A percentile compares a stretch with the other conserved stretches of the same genome.
Conservation (phyloP, 2,888 invertebrate species). For the Oxytorus armatus region DNA sequence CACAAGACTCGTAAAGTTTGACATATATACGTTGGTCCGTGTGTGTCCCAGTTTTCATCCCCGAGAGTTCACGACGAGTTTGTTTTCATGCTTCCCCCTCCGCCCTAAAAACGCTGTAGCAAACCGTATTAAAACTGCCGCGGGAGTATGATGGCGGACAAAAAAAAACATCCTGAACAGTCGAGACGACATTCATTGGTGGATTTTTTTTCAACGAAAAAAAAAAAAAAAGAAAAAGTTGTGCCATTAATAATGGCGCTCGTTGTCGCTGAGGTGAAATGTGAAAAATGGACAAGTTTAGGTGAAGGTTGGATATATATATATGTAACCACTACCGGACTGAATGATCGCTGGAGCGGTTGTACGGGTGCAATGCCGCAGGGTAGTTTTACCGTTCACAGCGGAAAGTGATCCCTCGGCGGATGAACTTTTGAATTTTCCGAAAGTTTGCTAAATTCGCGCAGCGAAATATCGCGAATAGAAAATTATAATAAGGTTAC, state of each 20-base stretch:
- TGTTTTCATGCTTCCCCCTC: conserved; percentile 40
- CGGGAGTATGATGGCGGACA: conserved; percentile 15
- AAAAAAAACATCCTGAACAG: conserved; percentile 48
- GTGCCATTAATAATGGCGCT: conserved; percentile 63
- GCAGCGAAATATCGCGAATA: conserved; percentile 1
- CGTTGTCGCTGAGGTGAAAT: conserved; percentile 49
- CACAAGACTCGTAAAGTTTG: conserved; percentile 64
- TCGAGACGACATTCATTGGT: conserved; percentile 65
- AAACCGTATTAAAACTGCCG: conserved; percentile 30
- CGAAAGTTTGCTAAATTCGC: conserved; percentile 1
- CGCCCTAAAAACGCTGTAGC: neutral
- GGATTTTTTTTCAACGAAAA: conserved; percentile 31
- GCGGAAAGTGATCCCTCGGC: conserved; percentile 12
- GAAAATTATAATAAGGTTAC: neutral
- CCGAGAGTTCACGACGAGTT: conserved; percentile 41
- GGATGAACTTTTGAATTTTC: conserved; percentile 19
- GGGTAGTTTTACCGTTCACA: conserved; percentile 29
- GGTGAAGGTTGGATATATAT: conserved; percentile 15
- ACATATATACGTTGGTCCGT: conserved; percentile 23
- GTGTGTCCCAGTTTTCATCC: conserved; percentile 9
- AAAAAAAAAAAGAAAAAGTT: conserved; percentile 61
- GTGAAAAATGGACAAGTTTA: conserved; percentile 47
- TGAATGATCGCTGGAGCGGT: conserved; percentile 30
- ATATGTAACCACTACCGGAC: conserved; percentile 15
- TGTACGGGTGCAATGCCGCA: conserved; percentile 8